phyloP scores from a whole-genome alignment of 2,888 invertebrate genomes.

The Sarcophaga variegata region DNA sequence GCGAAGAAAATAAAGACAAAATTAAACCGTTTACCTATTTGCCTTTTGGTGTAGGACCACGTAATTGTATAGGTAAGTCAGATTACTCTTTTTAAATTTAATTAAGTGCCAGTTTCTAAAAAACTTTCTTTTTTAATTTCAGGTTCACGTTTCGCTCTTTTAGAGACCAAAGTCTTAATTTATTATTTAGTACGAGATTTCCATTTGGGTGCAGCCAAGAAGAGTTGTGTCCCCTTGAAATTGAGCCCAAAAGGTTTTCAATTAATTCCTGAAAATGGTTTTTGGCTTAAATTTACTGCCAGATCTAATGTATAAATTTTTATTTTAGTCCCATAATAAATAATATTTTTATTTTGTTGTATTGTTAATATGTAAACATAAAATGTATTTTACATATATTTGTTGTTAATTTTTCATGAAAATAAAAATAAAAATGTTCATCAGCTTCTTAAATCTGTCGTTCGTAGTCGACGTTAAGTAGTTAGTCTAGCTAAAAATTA shows the following conservation, averaged over 20 bases:
- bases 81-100: too few species aligned
- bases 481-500: too few species aligned
- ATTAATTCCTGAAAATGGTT: slow-evolving; percentile 74
- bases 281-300: slow-evolving; percentile 77
- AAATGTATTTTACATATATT: too few species aligned
- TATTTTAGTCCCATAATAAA: too few species aligned
- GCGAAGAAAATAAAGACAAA: slow-evolving; percentile 83
- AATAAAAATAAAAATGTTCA: too few species aligned
- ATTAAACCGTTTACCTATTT: slow-evolving; percentile 82
- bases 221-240: slow-evolving; percentile 75
- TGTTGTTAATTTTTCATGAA: too few species aligned
- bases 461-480: too few species aligned
- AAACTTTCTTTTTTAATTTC: slow-evolving; percentile 22
- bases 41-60: slow-evolving; percentile 85
- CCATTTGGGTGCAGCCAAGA: slow-evolving; percentile 74
- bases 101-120: neutral
- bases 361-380: too few species aligned
- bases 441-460: too few species aligned
- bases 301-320: slow-evolving; percentile 47
- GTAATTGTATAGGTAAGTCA: too few species aligned
- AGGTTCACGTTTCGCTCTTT: slow-evolving; percentile 80
- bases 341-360: too few species aligned
- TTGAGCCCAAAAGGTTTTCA: slow-evolving; percentile 74
- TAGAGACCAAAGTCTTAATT: slow-evolving; percentile 79
- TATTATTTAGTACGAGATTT: slow-evolving; percentile 78